Evolutionary conservation across 2,888 invertebrate genomes (phyloP), one percentile per base, ranked within the genome.

Genomic region (Eurytoma californica): DNA sequence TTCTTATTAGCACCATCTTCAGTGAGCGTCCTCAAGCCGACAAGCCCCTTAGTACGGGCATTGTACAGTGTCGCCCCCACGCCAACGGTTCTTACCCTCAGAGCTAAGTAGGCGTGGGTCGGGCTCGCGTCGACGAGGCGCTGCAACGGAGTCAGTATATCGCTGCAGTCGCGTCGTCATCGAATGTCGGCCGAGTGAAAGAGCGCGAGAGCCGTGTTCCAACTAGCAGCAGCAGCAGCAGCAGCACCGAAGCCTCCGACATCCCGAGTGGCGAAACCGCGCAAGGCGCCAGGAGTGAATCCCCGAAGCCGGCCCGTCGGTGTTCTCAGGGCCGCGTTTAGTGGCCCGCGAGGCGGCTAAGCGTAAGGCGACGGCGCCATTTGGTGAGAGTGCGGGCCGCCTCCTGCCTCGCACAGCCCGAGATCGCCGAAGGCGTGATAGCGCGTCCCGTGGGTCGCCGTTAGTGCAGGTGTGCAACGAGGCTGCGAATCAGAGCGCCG

Each of bases 341-440:
- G 39, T 7, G 9, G 39, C 9, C 39, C 39, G 9, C 39, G 39
- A 39, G 5, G 57, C 30, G 51, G 30, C 20, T 16, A 14, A 16
- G 49, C 47, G 18, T 28, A 18, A 63, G 70, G 63, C 76, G 65
- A 18, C 69, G 70, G 63, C 76, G 69, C 76, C 76, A 77, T 77
- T 65, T 65, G 20, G 39, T 30, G 20, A 66, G 47, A 4, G 47
- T 47, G 47, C 18, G 20, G 18, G 66, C 14, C 47, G n/a, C 18
- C 49, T 47, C 66, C 66, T n/a, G 14, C 28, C 20, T 24, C 30
- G 28, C 61, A 5, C 20, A 24, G 13, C 20, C 13, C 16, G 30
- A 24, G 13, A 24, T 1, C 39, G 39, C 39, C 39, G 39, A 39
- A 7, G 39, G 39, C 39, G 39, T 66, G 63, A 58, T 28, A 39